Percentiles rank a stretch among this genome's conserved stretches.
Evolutionary conservation across 2,113 vertebrate genomes (phyloP).

Genomic region (Peromyscus californicus): DNA sequence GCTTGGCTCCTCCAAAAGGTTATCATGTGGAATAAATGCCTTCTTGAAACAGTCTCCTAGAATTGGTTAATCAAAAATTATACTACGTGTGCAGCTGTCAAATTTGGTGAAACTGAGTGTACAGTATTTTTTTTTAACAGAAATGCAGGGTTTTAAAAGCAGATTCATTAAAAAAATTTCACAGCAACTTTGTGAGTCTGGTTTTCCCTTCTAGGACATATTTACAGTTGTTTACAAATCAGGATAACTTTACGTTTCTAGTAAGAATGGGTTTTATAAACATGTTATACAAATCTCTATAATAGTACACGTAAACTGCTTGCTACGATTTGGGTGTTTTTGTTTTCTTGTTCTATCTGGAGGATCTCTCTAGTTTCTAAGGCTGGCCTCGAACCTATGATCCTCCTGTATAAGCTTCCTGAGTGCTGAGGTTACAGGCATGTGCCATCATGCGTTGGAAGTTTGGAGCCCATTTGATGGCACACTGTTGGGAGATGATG

Average conservation of each 20-base stretch:
- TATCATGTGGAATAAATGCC: constrained; percentile 50
- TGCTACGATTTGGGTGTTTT: background rate
- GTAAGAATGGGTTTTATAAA: background rate
- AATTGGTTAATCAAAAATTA: constrained; percentile 37
- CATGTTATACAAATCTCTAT: background rate
- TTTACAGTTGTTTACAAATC: constrained; percentile 29
- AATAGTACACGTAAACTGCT: background rate
- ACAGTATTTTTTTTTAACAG: background rate
- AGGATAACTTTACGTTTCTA: constrained; percentile 35
- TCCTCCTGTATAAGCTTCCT: background rate
- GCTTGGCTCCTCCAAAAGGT: constrained; percentile 75
- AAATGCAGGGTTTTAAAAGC: constrained; percentile 39
- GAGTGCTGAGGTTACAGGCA: background rate
- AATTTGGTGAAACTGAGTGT: background rate
- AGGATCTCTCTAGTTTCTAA: background rate
- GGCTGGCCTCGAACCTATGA: background rate
- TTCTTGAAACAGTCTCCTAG: constrained; percentile 48
- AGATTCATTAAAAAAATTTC: constrained; percentile 10
- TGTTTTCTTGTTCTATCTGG: background rate
- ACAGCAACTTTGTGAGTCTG: constrained; percentile 16
- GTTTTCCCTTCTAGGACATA: background rate
- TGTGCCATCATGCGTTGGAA: background rate
- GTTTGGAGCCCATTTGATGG: background rate
- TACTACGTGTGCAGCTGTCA: constrained; percentile 13
- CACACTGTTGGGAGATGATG: background rate